Evolutionary conservation across 1,140 invertebrate genomes (phyloP), one percentile per base, ranked within the genome.

Genomic region (Babylonia areolata): DNA sequence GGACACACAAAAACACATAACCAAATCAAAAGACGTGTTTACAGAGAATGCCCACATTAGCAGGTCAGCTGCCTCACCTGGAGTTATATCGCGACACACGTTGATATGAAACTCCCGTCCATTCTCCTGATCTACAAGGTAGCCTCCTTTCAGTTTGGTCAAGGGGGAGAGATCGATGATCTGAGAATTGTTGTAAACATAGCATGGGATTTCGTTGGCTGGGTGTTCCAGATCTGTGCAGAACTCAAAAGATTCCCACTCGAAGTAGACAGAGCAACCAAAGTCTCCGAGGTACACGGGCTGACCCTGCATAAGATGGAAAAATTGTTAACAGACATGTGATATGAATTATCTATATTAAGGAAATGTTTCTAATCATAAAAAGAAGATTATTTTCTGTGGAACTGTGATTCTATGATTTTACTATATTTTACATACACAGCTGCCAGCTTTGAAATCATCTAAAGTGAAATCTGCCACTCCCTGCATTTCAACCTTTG

Each of bases 21-120:
- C n/a, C n/a, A n/a, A n/a, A n/a, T n/a, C n/a, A n/a, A n/a, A n/a
- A n/a, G n/a, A n/a, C n/a, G n/a, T n/a, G n/a, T n/a, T n/a, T n/a
- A n/a, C n/a, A n/a, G n/a, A n/a, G n/a, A n/a, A n/a, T n/a, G n/a
- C n/a, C n/a, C n/a, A n/a, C n/a, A n/a, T n/a, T n/a, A n/a, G n/a
- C n/a, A n/a, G n/a, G 5, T 64, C 58, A 23, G 28, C 5, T 23
- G 17, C 23, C 71, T 86, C 84, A 92, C 90, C 90, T 87, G 88
- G 79, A 39, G 82, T 90, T 33, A 93, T 93, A 83, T 92, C 92
- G 64, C 92, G 86, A 80, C 93, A 93, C 3, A 93, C 89, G 89
- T 93, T 93, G 71, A 93, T 93, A 84, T 91, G 92, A 81, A 93
- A 87, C 20, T 92, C 87, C 58, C 87, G 87, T n/a, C 86, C 82